These are phyloP conservation scores for Galleria mellonella DNA, from an alignment of 1,140 invertebrate species.

Conservation along the genomic window DNA sequence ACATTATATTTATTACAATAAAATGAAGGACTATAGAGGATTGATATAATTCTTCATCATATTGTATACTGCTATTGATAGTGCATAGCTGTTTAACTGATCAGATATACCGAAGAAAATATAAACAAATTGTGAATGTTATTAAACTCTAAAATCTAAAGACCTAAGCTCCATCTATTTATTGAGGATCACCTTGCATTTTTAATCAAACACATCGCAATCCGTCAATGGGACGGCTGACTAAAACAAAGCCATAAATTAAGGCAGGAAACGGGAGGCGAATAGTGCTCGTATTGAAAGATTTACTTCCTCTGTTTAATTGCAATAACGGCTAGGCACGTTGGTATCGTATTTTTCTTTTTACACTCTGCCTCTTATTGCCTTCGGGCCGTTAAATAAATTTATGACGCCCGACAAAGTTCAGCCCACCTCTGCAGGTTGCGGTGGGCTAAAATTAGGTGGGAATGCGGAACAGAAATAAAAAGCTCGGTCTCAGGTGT, in stretches of 20 bases:
- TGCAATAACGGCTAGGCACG: constrained; percentile 74
- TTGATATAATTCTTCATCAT: no score
- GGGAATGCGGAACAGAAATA: constrained; percentile 60
- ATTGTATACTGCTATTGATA: no score
- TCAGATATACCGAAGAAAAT: no score
- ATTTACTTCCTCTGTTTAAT: constrained; percentile 75
- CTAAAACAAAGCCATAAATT: constrained; percentile 73
- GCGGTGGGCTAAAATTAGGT: constrained; percentile 60
- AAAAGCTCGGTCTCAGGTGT: constrained; percentile 61
- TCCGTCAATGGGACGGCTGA: constrained; percentile 67
- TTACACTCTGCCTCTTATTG: constrained; percentile 73
- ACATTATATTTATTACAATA: no score
- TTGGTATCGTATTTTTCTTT: constrained; percentile 74
- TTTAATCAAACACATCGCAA: constrained; percentile 70
- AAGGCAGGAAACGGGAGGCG: constrained; percentile 61
- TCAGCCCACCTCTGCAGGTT: constrained; percentile 59
- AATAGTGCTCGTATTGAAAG: constrained; percentile 70
- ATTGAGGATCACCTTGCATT: constrained; percentile 39
- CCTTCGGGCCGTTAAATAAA: constrained; percentile 72
- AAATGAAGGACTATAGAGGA: no score
- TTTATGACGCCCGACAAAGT: constrained; percentile 72
- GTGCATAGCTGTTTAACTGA: no score
- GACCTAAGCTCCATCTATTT: no score
- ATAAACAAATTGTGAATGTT: no score
- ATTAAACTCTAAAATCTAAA: no score